phyloP scores from a whole-genome alignment of 1,140 invertebrate genomes.

The Ceratosolen fusciceps region DNA sequence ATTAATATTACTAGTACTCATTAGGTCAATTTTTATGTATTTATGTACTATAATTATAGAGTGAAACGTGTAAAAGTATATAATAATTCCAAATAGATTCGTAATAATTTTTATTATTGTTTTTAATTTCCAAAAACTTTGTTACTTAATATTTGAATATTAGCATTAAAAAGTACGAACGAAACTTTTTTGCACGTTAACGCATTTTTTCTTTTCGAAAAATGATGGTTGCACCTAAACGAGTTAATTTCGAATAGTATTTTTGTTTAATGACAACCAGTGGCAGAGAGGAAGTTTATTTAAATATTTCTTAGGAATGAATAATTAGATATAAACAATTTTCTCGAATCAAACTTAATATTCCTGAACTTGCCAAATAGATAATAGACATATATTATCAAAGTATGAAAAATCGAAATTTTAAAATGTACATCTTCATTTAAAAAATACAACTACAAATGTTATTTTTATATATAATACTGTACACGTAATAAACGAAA shows the following conservation, averaged over 20 bases:
- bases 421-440: neutral
- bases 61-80: neutral
- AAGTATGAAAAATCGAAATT: constrained; percentile 21
- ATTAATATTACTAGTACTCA: neutral
- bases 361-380: constrained; percentile 63
- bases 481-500: neutral
- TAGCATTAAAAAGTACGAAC: neutral
- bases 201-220: constrained; percentile 3
- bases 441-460: neutral
- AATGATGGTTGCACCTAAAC: neutral
- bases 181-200: neutral
- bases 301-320: constrained; percentile 9
- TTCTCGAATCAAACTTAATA: constrained; percentile 35
- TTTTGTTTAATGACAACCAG: constrained; percentile 15
- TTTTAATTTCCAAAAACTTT: neutral
- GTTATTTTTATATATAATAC: neutral
- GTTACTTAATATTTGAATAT: constrained; percentile 9
- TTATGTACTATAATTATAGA: neutral
- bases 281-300: neutral
- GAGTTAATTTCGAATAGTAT: constrained; percentile 22
- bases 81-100: neutral
- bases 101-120: constrained; percentile 2
- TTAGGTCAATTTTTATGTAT: neutral
- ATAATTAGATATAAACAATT: neutral
- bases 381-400: constrained; percentile 30